phyloP scores from a whole-genome alignment of 2,797 vertebrate species.

The Limosa lapponica region DNA sequence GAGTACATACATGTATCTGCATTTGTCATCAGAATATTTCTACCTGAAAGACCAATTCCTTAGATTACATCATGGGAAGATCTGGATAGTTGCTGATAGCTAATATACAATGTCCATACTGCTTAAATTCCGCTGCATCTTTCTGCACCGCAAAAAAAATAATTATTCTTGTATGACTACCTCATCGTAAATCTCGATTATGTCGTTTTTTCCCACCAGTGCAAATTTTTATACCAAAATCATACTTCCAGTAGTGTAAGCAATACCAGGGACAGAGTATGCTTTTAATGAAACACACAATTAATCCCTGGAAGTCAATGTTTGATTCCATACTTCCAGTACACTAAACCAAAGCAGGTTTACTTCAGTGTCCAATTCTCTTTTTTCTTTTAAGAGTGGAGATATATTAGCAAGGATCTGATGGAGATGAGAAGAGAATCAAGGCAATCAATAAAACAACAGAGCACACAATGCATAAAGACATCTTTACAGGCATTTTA shows the following conservation, averaged over 20 bases:
- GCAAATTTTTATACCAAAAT: neutral
- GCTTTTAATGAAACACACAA: neutral
- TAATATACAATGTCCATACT: neutral
- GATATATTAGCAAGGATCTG: neutral
- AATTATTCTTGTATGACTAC: neutral
- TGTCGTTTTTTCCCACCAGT: neutral
- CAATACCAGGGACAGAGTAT: neutral
- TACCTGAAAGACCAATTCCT: neutral
- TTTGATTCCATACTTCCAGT: neutral
- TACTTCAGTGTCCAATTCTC: neutral
- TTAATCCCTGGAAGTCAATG: neutral
- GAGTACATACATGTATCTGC: neutral
- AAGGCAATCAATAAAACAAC: neutral
- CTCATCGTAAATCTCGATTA: neutral
- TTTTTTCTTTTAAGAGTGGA: neutral
- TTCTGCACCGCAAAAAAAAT: neutral
- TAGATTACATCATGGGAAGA: neutral
- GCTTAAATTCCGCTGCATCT: neutral
- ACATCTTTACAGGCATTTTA: neutral
- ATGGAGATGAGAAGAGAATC: neutral
- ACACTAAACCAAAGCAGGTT: neutral
- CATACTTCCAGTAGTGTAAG: neutral
- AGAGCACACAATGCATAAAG: neutral
- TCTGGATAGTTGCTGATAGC: neutral
- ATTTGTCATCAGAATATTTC: neutral